Percentiles rank a stretch among this genome's conserved stretches.
These are phyloP conservation scores for Calycopis cecrops DNA, from an alignment of 1,140 invertebrate species.

Conservation along the genomic window DNA sequence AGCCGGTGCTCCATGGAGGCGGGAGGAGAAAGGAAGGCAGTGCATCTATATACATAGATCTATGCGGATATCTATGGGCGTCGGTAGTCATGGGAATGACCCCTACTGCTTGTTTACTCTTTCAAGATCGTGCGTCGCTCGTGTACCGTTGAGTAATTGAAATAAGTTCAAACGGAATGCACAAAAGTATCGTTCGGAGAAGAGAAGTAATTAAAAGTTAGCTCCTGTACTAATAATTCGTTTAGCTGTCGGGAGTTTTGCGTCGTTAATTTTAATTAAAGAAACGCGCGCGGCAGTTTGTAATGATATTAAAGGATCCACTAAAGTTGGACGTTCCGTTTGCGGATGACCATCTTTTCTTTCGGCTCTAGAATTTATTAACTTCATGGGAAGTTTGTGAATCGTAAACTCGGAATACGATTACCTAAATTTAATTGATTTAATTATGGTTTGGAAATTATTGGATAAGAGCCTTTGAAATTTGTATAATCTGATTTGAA, in stretches of 20 bases:
- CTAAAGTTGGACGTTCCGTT: conserved; percentile 67
- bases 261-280: conserved; percentile 75
- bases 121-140: too few species aligned
- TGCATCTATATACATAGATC: too few species aligned
- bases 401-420: neutral
- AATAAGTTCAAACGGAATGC: conserved; percentile 59
- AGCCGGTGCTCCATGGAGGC: too few species aligned
- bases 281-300: conserved; percentile 64
- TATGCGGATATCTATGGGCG: too few species aligned
- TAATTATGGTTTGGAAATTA: conserved; percentile 5
- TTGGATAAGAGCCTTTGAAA: neutral
- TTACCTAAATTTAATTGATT: conserved; percentile 14
- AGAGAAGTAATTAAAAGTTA: conserved; percentile 70
- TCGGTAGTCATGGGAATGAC: too few species aligned
- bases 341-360: conserved; percentile 63
- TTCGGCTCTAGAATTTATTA: conserved; percentile 24
- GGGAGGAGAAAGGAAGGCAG: too few species aligned
- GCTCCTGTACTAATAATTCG: conserved; percentile 72
- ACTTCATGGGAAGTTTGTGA: neutral
- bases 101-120: too few species aligned
- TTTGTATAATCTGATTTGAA: conserved; percentile 3
- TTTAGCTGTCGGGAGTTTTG: conserved; percentile 71
- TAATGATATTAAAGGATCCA: conserved; percentile 73
- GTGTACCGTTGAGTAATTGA: conserved; percentile 25
- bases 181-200: conserved; percentile 61